A percentile compares a stretch with the other conserved stretches of the same genome.
Conservation (phyloP, 2,797 vertebrate genomes). For the Spinus olivaceus region DNA sequence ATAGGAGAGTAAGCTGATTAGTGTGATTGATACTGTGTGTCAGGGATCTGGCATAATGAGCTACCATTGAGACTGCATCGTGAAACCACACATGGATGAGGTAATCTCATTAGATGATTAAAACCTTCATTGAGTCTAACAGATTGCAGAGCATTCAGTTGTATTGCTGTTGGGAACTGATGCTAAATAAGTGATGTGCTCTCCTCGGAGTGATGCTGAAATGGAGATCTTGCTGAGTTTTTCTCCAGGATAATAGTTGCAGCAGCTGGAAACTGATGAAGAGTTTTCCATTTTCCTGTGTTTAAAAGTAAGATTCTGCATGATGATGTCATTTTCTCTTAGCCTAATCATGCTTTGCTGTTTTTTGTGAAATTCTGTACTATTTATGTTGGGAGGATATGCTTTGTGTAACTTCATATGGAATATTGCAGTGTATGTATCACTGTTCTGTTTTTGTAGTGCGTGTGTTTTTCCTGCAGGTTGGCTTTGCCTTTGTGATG, state of each 20-base stretch:
- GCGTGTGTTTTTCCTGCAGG: not conserved
- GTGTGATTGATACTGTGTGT: slow-evolving; percentile 56
- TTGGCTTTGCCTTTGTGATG: not conserved
- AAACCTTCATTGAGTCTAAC: slow-evolving; percentile 36
- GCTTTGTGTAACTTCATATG: not conserved
- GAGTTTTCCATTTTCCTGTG: not conserved
- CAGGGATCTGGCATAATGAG: slow-evolving; percentile 72
- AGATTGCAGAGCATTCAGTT: slow-evolving; percentile 59
- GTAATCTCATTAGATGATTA: slow-evolving; percentile 75
- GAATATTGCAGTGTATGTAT: not conserved
- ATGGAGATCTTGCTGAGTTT: not conserved
- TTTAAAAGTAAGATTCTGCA: slow-evolving; percentile 24
- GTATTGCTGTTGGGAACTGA: slow-evolving; percentile 14
- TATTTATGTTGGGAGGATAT: not conserved
- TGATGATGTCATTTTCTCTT: not conserved
- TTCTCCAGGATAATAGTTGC: not conserved
- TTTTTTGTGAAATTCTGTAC: not conserved
- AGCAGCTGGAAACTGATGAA: not conserved
- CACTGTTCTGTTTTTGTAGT: not conserved
- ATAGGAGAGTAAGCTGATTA: slow-evolving; percentile 54
- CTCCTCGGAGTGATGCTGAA: slow-evolving; percentile 1
- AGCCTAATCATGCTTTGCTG: not conserved
- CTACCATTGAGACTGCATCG: slow-evolving; percentile 41
- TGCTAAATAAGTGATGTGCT: slow-evolving; percentile 14
- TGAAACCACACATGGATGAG: slow-evolving; percentile 65